phyloP scores from a whole-genome alignment of 2,888 invertebrate genomes.

The Papilio elwesi region DNA sequence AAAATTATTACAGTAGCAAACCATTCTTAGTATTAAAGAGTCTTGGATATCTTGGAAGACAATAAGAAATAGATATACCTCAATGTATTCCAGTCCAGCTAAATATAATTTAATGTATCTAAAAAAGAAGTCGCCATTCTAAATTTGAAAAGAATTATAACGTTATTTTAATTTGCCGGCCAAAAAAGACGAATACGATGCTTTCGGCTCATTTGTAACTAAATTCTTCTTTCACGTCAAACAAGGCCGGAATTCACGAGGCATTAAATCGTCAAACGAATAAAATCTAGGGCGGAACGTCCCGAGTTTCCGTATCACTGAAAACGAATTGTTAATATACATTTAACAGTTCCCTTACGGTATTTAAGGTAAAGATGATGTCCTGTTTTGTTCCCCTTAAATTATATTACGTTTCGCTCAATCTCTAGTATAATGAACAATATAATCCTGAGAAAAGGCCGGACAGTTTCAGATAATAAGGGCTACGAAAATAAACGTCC shows the following conservation, averaged over 20 bases:
- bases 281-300: constrained; percentile 18
- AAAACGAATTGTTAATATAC: constrained; percentile 58
- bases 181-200: constrained; percentile 3
- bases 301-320: constrained; percentile 51
- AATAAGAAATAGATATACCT: too few relatives aligned
- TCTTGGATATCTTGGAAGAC: too few relatives aligned
- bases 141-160: constrained; percentile 8
- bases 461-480: too few relatives aligned
- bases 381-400: background rate
- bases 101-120: too few relatives aligned
- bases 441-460: background rate
- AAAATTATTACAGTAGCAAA: too few relatives aligned
- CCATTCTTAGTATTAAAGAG: too few relatives aligned
- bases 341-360: constrained; percentile 27
- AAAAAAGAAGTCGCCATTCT: background rate
- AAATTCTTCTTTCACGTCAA: constrained; percentile 33
- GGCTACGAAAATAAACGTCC: too few relatives aligned
- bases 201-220: constrained; percentile 30
- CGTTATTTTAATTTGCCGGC: constrained; percentile 1
- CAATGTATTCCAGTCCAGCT: too few relatives aligned
- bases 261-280: constrained; percentile 38
- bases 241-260: constrained; percentile 34
- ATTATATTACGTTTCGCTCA: background rate
- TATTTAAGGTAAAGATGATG: background rate
- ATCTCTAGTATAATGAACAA: background rate